Evolutionary conservation across 2,888 invertebrate species (phyloP).

Genomic region (Doris montereyensis): DNA sequence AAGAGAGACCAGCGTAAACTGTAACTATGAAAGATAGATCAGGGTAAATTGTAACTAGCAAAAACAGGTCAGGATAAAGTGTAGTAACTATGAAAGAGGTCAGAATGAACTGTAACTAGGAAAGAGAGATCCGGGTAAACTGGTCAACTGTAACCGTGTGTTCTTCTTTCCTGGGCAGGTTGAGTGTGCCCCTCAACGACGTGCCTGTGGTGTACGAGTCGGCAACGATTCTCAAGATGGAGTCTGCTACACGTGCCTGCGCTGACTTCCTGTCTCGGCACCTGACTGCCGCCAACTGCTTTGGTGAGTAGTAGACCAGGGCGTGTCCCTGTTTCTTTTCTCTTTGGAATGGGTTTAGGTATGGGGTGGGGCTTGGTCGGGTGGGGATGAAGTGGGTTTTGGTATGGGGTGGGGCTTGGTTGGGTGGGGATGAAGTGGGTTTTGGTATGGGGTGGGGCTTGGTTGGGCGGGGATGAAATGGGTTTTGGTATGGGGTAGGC

Average conservation of each 20-base stretch:
- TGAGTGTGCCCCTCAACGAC: conserved; percentile 76
- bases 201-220: conserved; percentile 86
- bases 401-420: not conserved
- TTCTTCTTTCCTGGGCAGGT: conserved; percentile 65
- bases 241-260: conserved; percentile 82
- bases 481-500: no score
- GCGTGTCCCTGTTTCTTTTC: conserved; percentile 6
- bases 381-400: not conserved
- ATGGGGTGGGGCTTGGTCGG: no score
- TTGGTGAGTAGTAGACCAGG: conserved; percentile 65
- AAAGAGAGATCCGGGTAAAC: not conserved
- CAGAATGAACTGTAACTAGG: not conserved
- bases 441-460: no score
- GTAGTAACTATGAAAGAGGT: no score
- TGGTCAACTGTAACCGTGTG: not conserved
- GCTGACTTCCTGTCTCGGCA: conserved; percentile 81
- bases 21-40: no score
- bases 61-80: no score
- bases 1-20: no score
- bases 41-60: no score
- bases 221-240: conserved; percentile 85
- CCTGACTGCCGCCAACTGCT: conserved; percentile 76
- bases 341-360: not conserved
- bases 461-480: no score
- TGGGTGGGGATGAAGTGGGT: no score